Conservation (phyloP, 2,888 invertebrate species). For the Cacoxenus indagator region DNA sequence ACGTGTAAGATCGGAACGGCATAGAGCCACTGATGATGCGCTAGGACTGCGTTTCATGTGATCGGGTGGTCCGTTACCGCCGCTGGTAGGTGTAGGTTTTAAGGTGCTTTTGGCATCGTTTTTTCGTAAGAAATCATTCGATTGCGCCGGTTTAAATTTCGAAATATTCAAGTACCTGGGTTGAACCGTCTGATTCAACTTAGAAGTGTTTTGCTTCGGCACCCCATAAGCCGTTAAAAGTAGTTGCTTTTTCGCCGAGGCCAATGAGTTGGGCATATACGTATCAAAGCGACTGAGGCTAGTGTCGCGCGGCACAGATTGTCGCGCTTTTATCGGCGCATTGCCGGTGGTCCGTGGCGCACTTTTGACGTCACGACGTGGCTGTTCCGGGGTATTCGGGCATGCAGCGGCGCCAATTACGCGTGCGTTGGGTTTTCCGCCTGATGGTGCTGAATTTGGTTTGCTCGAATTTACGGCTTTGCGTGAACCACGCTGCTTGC, state of each 20-base stretch:
- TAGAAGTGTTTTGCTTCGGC: constrained; percentile 24
- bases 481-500: constrained; percentile 66
- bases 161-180: constrained; percentile 76
- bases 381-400: constrained; percentile 75
- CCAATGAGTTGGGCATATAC: constrained; percentile 69
- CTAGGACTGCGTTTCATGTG: constrained; percentile 70
- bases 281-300: constrained; percentile 69
- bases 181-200: constrained; percentile 60
- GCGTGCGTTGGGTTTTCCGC: constrained; percentile 34
- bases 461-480: constrained; percentile 31
- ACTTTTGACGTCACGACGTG: constrained; percentile 68
- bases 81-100: too few relatives aligned
- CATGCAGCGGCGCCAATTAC: constrained; percentile 69
- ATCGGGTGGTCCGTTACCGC: constrained; percentile 37
- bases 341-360: constrained; percentile 46
- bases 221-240: constrained; percentile 65
- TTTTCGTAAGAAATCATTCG: constrained; percentile 72
- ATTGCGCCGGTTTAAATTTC: constrained; percentile 74
- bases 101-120: constrained; percentile 73
- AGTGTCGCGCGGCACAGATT: constrained; percentile 70
- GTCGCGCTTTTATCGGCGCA: constrained; percentile 48
- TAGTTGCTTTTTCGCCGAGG: constrained; percentile 69
- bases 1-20: constrained; percentile 64
- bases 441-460: constrained; percentile 68
- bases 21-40: constrained; percentile 67